Evolutionary conservation across 2,888 invertebrate species (phyloP), one percentile per base, ranked within the genome.

Genomic region (Emmelina monodactyla): DNA sequence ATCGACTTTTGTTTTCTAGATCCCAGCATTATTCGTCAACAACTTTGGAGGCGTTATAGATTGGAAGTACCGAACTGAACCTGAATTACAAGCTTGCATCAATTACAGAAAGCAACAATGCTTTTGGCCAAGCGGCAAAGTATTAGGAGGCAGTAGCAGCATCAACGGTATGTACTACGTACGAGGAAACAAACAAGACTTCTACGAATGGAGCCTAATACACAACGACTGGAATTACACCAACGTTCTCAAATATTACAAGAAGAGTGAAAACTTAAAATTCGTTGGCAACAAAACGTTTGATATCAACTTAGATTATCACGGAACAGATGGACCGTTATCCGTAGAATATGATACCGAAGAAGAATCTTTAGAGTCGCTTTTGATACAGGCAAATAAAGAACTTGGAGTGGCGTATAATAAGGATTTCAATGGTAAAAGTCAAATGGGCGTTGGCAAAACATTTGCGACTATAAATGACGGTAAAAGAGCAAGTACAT

Each of bases 141-240:
- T 75, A 40, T 53, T 83, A 45, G 83, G 83, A 30, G 83, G 83
- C 2, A 63, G 67, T 0, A 79, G 82, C 10, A 60, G 65, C 2
- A 51, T 82, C 13, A 83, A 82, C 49, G 78, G 62, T 15, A 82
- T 82, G 67, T 54, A 80, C 30, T 82, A 80, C 41, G 58, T 82
- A 4, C 65, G 76, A 4, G 83, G 82, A 0, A 70, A 64, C 41
- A 54, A 49, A 0, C 37, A 49, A 2, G 80, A 82, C 43, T 83
- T 72, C 37, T 58, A 76, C 19, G 52, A 58, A 22, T 83, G 83
- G 83, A 62, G 63, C 1, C 41, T 56, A 7, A 79, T 80, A 3
- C 73, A 82, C 31, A 28, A 45, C 0, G 69, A 70, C 1, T 83
- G 83, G 83, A 62, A 63, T 13, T 83, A 79, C 13, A 22, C 19